A percentile compares a stretch with the other conserved stretches of the same genome.
phyloP scores from a whole-genome alignment of 2,113 vertebrate genomes.

The Nycticorax nycticorax region DNA sequence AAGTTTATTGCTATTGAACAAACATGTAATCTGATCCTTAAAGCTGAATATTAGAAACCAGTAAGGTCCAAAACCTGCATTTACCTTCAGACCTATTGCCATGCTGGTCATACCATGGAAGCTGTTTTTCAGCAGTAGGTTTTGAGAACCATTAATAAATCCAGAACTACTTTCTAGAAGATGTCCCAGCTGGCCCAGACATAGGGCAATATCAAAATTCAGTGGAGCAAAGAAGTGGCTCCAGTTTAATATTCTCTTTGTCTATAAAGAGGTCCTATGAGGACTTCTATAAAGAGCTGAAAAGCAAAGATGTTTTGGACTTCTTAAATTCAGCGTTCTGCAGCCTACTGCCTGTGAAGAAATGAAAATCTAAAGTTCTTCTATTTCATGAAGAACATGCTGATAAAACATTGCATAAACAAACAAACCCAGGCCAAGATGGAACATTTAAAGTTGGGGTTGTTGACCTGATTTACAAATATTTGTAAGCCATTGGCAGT shows the following conservation, averaged over 20 bases:
- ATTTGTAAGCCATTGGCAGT: neutral
- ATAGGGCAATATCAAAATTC: neutral
- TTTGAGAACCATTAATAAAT: neutral
- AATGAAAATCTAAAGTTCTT: neutral
- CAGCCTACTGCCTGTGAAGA: neutral
- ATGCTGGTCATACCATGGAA: neutral
- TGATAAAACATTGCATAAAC: neutral
- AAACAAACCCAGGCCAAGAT: neutral
- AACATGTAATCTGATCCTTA: slow-evolving; percentile 71
- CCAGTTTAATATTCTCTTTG: slow-evolving; percentile 29
- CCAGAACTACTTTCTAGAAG: neutral
- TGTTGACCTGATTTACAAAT: neutral
- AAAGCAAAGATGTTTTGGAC: neutral
- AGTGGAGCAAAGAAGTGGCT: neutral
- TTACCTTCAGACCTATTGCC: neutral
- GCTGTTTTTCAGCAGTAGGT: neutral
- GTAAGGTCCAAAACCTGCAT: slow-evolving; percentile 25
- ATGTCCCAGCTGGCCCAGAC: neutral
- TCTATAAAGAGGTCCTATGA: neutral
- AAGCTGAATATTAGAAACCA: slow-evolving; percentile 54
- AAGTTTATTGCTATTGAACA: slow-evolving; percentile 79
- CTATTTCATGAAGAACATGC: neutral
- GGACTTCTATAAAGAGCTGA: neutral
- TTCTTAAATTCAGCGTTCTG: neutral
- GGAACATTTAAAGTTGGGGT: neutral